Conservation (phyloP, 1,140 invertebrate species). For the Dinothrombium tinctorium region DNA sequence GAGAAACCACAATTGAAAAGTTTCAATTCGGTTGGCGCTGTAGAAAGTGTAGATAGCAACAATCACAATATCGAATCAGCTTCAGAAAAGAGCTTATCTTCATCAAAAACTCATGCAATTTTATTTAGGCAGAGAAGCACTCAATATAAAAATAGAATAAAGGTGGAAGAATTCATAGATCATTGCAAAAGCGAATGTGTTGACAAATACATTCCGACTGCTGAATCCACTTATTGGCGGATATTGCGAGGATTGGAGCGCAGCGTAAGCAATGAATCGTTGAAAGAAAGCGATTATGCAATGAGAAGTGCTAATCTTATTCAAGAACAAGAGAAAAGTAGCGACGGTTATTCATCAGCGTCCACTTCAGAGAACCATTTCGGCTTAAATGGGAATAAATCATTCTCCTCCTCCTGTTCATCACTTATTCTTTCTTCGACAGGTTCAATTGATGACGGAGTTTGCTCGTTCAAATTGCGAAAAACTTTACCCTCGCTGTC, state of each 20-base stretch:
- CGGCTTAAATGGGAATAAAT: not conserved
- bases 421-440: conserved; percentile 8
- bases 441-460: not conserved
- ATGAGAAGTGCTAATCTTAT: not conserved
- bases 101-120: too few relatives aligned
- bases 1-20: not conserved
- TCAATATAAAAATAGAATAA: too few relatives aligned
- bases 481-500: conserved; percentile 44
- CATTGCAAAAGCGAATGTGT: conserved; percentile 12
- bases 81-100: too few relatives aligned
- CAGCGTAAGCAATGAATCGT: conserved; percentile 2
- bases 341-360: too few relatives aligned
- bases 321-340: too few relatives aligned
- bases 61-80: too few relatives aligned
- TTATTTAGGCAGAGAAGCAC: too few relatives aligned
- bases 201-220: not conserved
- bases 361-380: too few relatives aligned
- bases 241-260: conserved; percentile 1
- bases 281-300: not conserved
- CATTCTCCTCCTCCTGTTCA: conserved; percentile 6
- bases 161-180: conserved; percentile 1
- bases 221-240: not conserved
- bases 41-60: not conserved
- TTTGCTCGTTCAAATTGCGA: not conserved
- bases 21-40: not conserved